phyloP scores from a whole-genome alignment of 2,888 invertebrate species.

The Podabrus alpinus region DNA sequence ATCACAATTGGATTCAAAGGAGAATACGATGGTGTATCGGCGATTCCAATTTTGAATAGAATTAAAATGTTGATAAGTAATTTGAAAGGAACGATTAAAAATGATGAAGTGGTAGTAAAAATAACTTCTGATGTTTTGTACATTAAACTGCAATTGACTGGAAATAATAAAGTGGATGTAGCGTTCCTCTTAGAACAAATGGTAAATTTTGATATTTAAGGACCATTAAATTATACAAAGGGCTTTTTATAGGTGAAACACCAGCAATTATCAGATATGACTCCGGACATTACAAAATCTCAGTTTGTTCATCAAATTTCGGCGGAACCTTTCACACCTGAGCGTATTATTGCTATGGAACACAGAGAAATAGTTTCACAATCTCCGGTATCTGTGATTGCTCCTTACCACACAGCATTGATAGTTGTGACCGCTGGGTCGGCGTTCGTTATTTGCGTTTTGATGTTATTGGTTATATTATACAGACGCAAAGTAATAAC shows the following conservation, averaged over 20 bases:
- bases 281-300: slow-evolving; percentile 67
- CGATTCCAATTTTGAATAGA: slow-evolving; percentile 57
- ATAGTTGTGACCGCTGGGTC: slow-evolving; percentile 79
- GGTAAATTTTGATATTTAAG: slow-evolving; percentile 55
- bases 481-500: slow-evolving; percentile 67
- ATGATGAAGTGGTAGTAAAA: slow-evolving; percentile 60
- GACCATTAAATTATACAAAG: neutral
- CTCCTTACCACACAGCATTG: slow-evolving; percentile 76
- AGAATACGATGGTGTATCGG: slow-evolving; percentile 58
- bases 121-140: slow-evolving; percentile 59
- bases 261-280: slow-evolving; percentile 58
- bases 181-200: slow-evolving; percentile 80
- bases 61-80: slow-evolving; percentile 56
- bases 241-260: slow-evolving; percentile 53
- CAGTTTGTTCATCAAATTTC: slow-evolving; percentile 63
- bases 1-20: slow-evolving; percentile 75
- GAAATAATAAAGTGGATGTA: slow-evolving; percentile 75
- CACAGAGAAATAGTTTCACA: slow-evolving; percentile 72
- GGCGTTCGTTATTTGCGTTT: slow-evolving; percentile 77
- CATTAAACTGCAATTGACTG: slow-evolving; percentile 69
- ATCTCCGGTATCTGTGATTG: slow-evolving; percentile 68
- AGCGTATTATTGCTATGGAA: slow-evolving; percentile 60
- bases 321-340: slow-evolving; percentile 47
- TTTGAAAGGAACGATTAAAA: slow-evolving; percentile 54
- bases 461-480: slow-evolving; percentile 74